These are phyloP conservation scores for Drosophila sp. DNA, from an alignment of 1,140 invertebrate genomes.

Conservation along the genomic window DNA sequence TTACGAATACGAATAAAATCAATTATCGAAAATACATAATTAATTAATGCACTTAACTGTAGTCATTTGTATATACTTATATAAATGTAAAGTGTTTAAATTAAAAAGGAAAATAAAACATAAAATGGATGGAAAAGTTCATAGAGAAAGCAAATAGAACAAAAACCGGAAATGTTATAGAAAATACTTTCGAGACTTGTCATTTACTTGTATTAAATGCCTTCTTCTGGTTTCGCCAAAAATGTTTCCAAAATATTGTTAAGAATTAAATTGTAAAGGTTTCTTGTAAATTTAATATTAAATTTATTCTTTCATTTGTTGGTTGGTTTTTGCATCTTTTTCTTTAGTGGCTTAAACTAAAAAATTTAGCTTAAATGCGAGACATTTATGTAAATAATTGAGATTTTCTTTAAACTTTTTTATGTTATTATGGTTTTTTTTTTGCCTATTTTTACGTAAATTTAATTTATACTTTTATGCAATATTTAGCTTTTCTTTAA, in stretches of 20 bases:
- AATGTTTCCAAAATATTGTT: slow-evolving; percentile 51
- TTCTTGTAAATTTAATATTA: slow-evolving; percentile 31
- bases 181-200: slow-evolving; percentile 52
- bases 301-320: slow-evolving; percentile 28
- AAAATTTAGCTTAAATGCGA: slow-evolving; percentile 79
- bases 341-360: slow-evolving; percentile 50
- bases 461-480: slow-evolving; percentile 70
- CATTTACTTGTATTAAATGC: slow-evolving; percentile 56
- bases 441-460: slow-evolving; percentile 72
- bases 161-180: slow-evolving; percentile 31
- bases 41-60: slow-evolving; percentile 67
- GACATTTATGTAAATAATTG: slow-evolving; percentile 82
- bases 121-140: slow-evolving; percentile 60
- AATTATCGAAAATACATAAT: slow-evolving; percentile 67
- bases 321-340: slow-evolving; percentile 35
- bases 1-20: slow-evolving; percentile 64
- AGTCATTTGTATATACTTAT: slow-evolving; percentile 5
- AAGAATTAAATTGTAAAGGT: slow-evolving; percentile 55
- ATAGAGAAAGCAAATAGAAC: slow-evolving; percentile 39
- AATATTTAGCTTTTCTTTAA: slow-evolving; percentile 37
- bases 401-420: slow-evolving; percentile 55
- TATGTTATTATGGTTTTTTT: slow-evolving; percentile 26
- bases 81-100: slow-evolving; percentile 22
- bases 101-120: not conserved
- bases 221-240: slow-evolving; percentile 59